Evolutionary conservation across 2,113 vertebrate genomes (phyloP).

Genomic region (Cyrtonyx montezumae): DNA sequence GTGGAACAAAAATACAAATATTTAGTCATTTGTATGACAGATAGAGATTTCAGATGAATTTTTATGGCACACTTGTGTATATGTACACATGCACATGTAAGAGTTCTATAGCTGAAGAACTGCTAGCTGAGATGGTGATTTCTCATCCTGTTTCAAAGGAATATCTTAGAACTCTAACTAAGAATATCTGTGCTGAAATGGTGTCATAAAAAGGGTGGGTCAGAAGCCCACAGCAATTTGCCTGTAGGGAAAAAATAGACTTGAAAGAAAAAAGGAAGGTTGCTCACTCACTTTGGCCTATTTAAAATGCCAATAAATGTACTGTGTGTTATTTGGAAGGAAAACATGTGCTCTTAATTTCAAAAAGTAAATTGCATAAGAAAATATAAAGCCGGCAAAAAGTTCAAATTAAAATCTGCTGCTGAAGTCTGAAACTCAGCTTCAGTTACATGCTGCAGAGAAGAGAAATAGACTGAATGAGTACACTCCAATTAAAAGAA

Average conservation of each 20-base stretch:
- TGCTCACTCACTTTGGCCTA: constrained; percentile 34
- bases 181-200: constrained; percentile 66
- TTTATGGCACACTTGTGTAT: background rate
- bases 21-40: background rate
- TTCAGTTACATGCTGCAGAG: background rate
- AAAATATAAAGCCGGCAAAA: constrained; percentile 56
- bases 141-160: constrained; percentile 68
- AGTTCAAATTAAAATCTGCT: constrained; percentile 51
- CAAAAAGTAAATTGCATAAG: constrained; percentile 52
- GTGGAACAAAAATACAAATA: background rate
- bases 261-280: constrained; percentile 56
- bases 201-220: constrained; percentile 66
- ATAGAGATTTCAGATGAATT: background rate
- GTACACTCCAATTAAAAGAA: background rate
- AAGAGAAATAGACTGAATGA: background rate
- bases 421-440: constrained; percentile 16
- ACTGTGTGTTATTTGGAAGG: constrained; percentile 44
- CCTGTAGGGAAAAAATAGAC: constrained; percentile 64
- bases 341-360: constrained; percentile 50
- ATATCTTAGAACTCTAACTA: constrained; percentile 56
- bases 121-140: constrained; percentile 34
- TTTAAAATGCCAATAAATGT: constrained; percentile 62
- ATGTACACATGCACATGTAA: background rate
- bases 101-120: constrained; percentile 2
- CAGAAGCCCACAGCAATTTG: constrained; percentile 63